Base-by-base conservation (phyloP, 2,113 vertebrate genomes). In the Scortum barcoo region DNA sequence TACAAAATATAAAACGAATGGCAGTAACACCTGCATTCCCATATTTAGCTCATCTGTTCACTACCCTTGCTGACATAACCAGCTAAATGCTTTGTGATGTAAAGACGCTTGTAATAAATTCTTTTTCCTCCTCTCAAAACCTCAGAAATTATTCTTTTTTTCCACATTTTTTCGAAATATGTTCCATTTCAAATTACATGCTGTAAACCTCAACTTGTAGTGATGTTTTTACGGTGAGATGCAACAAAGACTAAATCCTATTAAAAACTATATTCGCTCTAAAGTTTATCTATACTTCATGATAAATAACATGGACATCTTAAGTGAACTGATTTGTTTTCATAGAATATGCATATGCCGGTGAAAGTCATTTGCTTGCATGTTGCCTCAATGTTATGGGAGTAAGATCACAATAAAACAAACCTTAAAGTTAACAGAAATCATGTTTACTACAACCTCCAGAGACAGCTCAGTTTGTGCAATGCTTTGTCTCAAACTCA, bases 41-140 rank as follows among this genome's bases (percentile, higher is more conserved):
- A 78, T 88, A 69, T 74, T 90, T 76, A 78, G 56, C 71, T 70
- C 67, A 89, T 46, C 48, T 88, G 81, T 68, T 89, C 73, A 81
- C 26, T 84, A 72, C 46, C 40, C 67, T 81, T 62, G 74, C 83
- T 72, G 48, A 90, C 83, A 87, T 89, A 92, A 90, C 87, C 87
- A 78, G 68, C 73, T 82, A 80, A 87, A 87, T 84, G 78, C 88
- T 89, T 91, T 90, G 88, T 91, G 81, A 86, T 94, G 88, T 93
- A 93, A 91, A 89, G 78, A 86, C 0, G 84, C 86, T 85, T 91
- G 91, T 85, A 94, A 94, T 94, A 94, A 94, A 94, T 81, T 78
- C n/a, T n/a, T 70, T 88, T 86, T 86, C 88, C 46, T 84, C 65
- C 66, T 69, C 61, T 65, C 48, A 76, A 90, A 78, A 40, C 38